Evolutionary conservation across 1,140 invertebrate species (phyloP), one percentile per base, ranked within the genome.

Genomic region (Wasmannia auropunctata): DNA sequence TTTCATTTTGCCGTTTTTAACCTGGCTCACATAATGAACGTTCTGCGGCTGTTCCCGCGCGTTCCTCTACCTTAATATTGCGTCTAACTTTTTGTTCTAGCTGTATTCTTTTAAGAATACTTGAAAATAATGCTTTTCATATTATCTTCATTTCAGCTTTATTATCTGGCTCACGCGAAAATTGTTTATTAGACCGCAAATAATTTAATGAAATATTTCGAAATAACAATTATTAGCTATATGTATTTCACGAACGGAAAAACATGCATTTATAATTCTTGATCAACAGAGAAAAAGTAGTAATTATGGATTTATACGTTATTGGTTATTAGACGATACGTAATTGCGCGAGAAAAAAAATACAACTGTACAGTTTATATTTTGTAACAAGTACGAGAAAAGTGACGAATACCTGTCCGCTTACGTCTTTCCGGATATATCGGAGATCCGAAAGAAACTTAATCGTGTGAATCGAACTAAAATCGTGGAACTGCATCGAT

Each of bases 391-490:
- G 19, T n/a, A n/a, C 8, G 31, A 46, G 14, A 37, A 76, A 62
- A 85, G 7, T 70, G 22, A 63, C 72, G 31, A 76, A 85, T 62
- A 77, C 25, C 31, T 28, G 22, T 63, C 40, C 25, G 43, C 34
- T 37, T 25, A 72, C 11, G 25, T 72, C 37, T 43, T 16, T 60
- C 19, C 31, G 34, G 46, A 85, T 85, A 76, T 34, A 84, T 22
- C 31, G 14, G 46, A 60, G 25, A 49, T 49, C 46, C 25, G 22
- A 62, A n/a, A 77, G n/a, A 62, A n/a, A 77, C 46, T 85, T 85
- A 77, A 85, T 85, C 60, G 70, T 63, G 81, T 43, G 81, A 63
- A 85, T 77, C 74, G 81, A 51, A 51, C 51, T 40, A 72, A 85
- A 75, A 62, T n/a, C n/a, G 40, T n/a, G 14, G 40, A 60, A 77